Evolutionary conservation across 2,113 vertebrate species (phyloP), one percentile per base, ranked within the genome.

Genomic region (Gavialis gangeticus): DNA sequence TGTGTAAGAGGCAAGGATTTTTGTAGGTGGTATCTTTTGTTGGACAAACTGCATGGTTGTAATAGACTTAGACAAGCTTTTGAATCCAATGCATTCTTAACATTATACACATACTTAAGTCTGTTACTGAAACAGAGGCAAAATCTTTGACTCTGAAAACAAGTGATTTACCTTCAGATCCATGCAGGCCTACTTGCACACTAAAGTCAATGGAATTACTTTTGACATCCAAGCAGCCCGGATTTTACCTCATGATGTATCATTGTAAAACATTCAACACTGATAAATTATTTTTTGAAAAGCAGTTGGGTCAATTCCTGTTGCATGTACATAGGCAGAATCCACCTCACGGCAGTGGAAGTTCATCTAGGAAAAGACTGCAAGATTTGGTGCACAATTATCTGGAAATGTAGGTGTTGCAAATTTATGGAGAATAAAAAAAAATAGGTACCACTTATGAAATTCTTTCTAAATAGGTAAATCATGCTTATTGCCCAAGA

Each of bases 401-500:
- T 13, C 17, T 46, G 25, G 73, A 89, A 90, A 58, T 28, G 28
- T 27, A 59, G 27, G 57, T 30, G 4, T 79, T 37, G 5, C 24
- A 63, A 85, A 62, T 79, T 85, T 28, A 66, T 21, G 62, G 89
- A 81, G 60, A 6, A 19, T 28, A 24, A 78, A 87, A 67, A 46
- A 57, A 80, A 69, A 3, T 4, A 4, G 28, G 1, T 75, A 91
- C 21, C 27, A 54, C 6, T 4, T 30, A 60, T 25, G 17, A 66
- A 37, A 54, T 77, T 75, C 19, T 75, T 67, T 85, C 85, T 77
- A 71, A 86, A 79, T 46, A 3, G 18, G 4, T 84, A 18, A 73
- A 2, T 78, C 82, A 46, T 76, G 18, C 18, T 2, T 4, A 1
- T 64, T 93, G 69, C n/a, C 46, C 0, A 0, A 24, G 15, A 79